Evolutionary conservation across 2,113 vertebrate species (phyloP).

Genomic region (Madoqua kirkii): DNA sequence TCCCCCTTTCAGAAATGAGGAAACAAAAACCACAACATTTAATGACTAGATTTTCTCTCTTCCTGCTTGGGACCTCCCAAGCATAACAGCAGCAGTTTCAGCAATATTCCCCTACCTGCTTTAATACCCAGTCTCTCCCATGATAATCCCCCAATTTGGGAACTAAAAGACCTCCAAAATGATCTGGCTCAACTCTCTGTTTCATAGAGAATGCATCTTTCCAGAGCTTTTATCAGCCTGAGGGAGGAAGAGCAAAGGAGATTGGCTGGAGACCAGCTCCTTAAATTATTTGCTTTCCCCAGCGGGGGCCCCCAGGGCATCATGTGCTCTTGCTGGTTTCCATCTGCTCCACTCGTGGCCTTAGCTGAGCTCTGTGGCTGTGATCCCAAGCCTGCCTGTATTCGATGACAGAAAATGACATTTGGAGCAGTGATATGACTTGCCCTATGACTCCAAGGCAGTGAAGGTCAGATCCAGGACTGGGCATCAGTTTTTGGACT

Average conservation of each 20-base stretch:
- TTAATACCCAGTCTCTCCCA: not conserved
- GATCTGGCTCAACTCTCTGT: not conserved
- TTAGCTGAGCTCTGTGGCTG: not conserved
- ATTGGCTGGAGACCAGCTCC: not conserved
- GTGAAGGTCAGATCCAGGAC: not conserved
- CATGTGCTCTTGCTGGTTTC: not conserved
- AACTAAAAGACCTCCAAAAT: constrained; percentile 1
- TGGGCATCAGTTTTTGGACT: not conserved
- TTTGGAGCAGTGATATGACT: not conserved
- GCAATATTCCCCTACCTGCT: constrained; percentile 16
- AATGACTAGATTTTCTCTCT: not conserved
- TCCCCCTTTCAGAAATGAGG: constrained; percentile 18
- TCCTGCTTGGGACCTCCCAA: not conserved
- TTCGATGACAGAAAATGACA: constrained; percentile 12
- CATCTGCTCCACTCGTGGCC: not conserved
- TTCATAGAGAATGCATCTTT: constrained; percentile 28
- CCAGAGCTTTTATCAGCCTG: not conserved
- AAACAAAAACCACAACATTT: constrained; percentile 9
- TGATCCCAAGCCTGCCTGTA: not conserved
- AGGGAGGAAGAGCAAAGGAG: not conserved
- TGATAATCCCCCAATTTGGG: not conserved
- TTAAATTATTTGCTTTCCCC: not conserved
- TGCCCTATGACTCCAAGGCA: not conserved
- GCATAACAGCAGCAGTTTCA: not conserved
- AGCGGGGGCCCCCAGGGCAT: not conserved